Evolutionary conservation across 2,113 vertebrate species (phyloP).

Genomic region (Mustelus asterias): DNA sequence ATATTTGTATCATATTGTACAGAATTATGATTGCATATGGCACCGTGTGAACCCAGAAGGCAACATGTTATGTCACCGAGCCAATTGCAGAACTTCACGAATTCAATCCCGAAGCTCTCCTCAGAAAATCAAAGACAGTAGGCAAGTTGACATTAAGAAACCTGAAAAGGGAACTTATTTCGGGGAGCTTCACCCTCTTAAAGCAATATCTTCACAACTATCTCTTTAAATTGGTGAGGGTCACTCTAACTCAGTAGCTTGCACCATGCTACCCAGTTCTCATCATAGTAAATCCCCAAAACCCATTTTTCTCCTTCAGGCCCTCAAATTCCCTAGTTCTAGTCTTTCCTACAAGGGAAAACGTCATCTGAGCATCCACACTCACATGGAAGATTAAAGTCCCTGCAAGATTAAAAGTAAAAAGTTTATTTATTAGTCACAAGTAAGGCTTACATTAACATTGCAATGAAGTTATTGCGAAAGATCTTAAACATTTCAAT

Average conservation of each 20-base stretch:
- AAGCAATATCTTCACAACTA: not conserved
- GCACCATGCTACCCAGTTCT: not conserved
- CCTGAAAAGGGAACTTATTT: not conserved
- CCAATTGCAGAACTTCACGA: not conserved
- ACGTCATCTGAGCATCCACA: too few species aligned
- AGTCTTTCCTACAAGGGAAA: too few species aligned
- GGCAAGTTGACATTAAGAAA: not conserved
- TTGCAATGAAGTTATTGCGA: too few species aligned
- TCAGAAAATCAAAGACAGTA: not conserved
- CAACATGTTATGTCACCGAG: not conserved
- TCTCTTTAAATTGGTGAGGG: not conserved
- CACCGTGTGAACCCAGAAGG: not conserved
- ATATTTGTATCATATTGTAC: not conserved
- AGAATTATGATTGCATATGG: not conserved
- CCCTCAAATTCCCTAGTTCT: not conserved
- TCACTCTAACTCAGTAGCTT: not conserved
- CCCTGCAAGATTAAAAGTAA: too few species aligned
- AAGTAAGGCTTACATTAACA: too few species aligned
- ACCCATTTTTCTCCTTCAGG: not conserved
- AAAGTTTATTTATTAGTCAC: too few species aligned
- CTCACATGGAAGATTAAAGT: too few species aligned
- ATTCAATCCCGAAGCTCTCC: not conserved
- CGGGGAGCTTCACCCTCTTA: not conserved
- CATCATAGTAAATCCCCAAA: not conserved
- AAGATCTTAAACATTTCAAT: too few species aligned